Percentiles rank a stretch among this genome's conserved stretches.
These are phyloP conservation scores for Poecilia latipinna DNA, from an alignment of 2,113 vertebrate genomes.

Conservation along the genomic window DNA sequence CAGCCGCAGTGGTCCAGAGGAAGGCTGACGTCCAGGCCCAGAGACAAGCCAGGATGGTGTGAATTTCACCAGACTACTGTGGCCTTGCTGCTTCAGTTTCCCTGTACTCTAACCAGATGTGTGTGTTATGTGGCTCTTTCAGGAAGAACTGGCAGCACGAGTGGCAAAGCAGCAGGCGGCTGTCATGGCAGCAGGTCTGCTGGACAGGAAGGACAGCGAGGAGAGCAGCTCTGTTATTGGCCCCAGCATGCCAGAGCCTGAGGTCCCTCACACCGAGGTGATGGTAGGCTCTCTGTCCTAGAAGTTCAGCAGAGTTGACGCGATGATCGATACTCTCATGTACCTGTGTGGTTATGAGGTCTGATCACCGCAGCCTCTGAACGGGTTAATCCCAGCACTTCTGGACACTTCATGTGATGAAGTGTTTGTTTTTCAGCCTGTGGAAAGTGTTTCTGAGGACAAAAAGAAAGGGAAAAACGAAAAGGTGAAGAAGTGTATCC, in stretches of 20 bases:
- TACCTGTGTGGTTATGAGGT: no score
- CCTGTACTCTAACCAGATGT: background rate
- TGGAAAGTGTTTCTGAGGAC: constrained; percentile 84
- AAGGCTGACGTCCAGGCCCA: constrained; percentile 74
- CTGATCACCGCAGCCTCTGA: no score
- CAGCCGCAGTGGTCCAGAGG: constrained; percentile 57
- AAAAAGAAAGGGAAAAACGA: constrained; percentile 86
- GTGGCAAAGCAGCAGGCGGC: constrained; percentile 82
- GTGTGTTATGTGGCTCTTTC: constrained; percentile 5
- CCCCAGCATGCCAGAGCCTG: constrained; percentile 85
- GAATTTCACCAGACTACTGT: background rate
- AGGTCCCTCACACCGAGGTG: constrained; percentile 81
- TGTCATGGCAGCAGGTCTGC: constrained; percentile 76
- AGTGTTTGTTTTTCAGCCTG: constrained; percentile 61
- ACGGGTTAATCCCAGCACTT: no score
- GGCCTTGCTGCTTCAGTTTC: background rate
- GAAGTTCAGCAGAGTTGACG: no score
- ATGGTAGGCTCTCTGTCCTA: no score
- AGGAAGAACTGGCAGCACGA: constrained; percentile 82
- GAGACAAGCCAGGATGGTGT: constrained; percentile 82
- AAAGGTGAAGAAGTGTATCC: constrained; percentile 89
- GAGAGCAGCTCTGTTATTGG: constrained; percentile 82
- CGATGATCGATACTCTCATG: no score
- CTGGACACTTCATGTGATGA: no score
- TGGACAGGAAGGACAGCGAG: constrained; percentile 79